Conservation (phyloP, 2,888 invertebrate species). For the Calameuta filiformis region DNA sequence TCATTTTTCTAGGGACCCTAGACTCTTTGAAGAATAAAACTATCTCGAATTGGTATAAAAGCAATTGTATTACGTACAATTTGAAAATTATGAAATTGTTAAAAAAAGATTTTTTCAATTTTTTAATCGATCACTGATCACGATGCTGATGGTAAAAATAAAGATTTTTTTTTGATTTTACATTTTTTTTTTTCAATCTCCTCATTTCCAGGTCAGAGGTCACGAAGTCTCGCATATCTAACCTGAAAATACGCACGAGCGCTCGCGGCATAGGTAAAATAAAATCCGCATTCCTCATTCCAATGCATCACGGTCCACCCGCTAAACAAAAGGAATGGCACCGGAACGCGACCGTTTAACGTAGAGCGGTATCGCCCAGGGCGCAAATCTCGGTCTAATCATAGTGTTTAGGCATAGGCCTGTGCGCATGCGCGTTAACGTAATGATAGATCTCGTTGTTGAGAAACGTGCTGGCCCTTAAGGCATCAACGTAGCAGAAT, state of each 20-base stretch:
- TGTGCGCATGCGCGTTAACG: constrained; percentile 40
- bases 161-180: too few relatives aligned
- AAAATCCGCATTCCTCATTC: neutral
- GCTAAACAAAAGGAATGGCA: neutral
- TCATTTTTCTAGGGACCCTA: too few relatives aligned
- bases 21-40: too few relatives aligned
- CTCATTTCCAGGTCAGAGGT: neutral
- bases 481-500: neutral
- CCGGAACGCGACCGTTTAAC: neutral
- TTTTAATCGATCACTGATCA: too few relatives aligned
- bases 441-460: constrained; percentile 43
- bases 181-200: neutral
- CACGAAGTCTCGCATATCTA: neutral
- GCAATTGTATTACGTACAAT: too few relatives aligned
- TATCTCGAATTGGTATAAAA: too few relatives aligned
- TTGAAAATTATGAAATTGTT: too few relatives aligned
- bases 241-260: neutral
- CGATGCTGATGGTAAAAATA: too few relatives aligned
- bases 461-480: neutral
- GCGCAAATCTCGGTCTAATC: constrained; percentile 24
- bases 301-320: neutral
- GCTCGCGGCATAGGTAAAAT: neutral
- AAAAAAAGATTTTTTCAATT: too few relatives aligned
- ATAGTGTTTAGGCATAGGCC: constrained; percentile 33
- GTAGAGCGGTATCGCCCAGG: neutral